These are phyloP conservation scores for Progne subis DNA, from an alignment of 2,113 vertebrate genomes.

Conservation along the genomic window DNA sequence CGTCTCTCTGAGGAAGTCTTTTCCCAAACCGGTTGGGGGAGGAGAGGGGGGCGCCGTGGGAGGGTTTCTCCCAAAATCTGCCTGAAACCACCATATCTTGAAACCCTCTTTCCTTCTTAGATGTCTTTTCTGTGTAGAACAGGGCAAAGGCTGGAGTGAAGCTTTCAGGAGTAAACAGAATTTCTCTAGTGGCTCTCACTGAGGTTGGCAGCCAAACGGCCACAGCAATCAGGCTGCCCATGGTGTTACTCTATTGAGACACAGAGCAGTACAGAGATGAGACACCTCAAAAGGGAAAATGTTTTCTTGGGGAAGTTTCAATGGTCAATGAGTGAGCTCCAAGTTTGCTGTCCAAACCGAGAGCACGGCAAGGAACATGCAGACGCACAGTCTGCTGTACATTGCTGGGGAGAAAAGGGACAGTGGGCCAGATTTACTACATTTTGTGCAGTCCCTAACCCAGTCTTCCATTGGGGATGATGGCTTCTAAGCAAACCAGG, in stretches of 20 bases:
- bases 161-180: background rate
- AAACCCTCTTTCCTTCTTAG: background rate
- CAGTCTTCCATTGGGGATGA: background rate
- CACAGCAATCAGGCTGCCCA: background rate
- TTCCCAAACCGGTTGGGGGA: no score
- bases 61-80: no score
- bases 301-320: background rate
- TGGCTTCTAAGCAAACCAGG: background rate
- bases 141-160: background rate
- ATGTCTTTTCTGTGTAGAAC: background rate
- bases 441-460: accelerated
- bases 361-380: constrained; percentile 77
- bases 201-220: background rate
- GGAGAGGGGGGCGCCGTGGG: no score
- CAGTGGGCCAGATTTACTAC: accelerated
- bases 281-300: background rate
- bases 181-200: background rate
- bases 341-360: no score
- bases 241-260: background rate
- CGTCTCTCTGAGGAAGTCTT: no score
- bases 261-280: background rate
- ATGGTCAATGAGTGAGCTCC: background rate
- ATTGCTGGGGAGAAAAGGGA: constrained; percentile 74
- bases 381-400: constrained; percentile 84
- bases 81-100: no score